A percentile compares a stretch with the other conserved stretches of the same genome.
Evolutionary conservation across 2,888 invertebrate genomes (phyloP).

Genomic region (Drosophila maculinotata): DNA sequence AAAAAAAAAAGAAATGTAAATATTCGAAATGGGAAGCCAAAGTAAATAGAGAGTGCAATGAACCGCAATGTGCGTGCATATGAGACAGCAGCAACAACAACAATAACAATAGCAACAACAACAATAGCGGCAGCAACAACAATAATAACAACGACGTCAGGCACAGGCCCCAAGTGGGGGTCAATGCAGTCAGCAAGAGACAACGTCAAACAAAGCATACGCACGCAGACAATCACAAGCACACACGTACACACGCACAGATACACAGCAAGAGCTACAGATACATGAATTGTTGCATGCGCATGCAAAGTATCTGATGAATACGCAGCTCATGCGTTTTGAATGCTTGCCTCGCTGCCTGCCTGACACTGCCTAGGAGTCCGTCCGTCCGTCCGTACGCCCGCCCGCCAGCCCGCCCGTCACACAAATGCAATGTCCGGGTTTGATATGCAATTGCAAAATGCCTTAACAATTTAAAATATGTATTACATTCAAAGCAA

Average conservation of each 20-base stretch:
- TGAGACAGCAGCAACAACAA: conserved; percentile 45
- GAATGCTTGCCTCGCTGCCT: conserved; percentile 12
- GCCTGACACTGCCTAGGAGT: conserved; percentile 19
- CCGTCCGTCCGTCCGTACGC: too few relatives aligned
- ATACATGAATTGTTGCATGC: conserved; percentile 36
- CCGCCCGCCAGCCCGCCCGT: too few relatives aligned
- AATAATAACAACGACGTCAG: conserved; percentile 35
- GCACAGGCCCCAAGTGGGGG: conserved; percentile 68
- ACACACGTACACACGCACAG: conserved; percentile 7
- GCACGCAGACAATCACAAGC: conserved; percentile 28
- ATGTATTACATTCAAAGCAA: conserved; percentile 8
- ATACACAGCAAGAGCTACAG: conserved; percentile 5
- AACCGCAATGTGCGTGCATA: conserved; percentile 72
- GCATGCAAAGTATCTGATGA: conserved; percentile 77
- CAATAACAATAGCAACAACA: conserved; percentile 17
- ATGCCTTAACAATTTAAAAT: conserved; percentile 7
- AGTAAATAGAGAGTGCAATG: conserved; percentile 81
- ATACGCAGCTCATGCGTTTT: conserved; percentile 50
- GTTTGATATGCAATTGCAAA: conserved; percentile 20
- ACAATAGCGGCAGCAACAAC: conserved; percentile 19
- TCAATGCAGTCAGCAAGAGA: conserved; percentile 70
- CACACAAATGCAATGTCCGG: conserved; percentile 45
- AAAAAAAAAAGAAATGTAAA: conserved; percentile 41
- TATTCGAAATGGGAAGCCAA: conserved; percentile 62
- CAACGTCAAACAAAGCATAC: conserved; percentile 72